phyloP scores from a whole-genome alignment of 2,888 invertebrate genomes.

The Lasioglossum pauxillum region DNA sequence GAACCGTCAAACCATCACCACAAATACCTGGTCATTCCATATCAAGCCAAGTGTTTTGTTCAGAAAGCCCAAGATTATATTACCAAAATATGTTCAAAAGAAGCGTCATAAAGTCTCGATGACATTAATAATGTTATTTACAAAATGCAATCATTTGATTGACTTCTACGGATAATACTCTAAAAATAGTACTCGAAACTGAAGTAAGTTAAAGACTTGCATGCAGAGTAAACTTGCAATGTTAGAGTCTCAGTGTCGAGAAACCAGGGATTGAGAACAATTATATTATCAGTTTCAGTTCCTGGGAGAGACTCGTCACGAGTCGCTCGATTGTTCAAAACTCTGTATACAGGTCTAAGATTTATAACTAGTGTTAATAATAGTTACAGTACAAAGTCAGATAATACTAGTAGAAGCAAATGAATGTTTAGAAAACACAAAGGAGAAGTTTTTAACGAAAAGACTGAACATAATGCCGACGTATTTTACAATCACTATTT shows the following conservation, averaged over 20 bases:
- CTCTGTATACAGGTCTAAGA: conserved; percentile 12
- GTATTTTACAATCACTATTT: conserved; percentile 26
- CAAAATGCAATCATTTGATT: conserved; percentile 25
- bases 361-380: conserved; percentile 10
- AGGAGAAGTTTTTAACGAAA: conserved; percentile 17
- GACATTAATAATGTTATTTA: conserved; percentile 34
- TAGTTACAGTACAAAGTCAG: not conserved
- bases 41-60: conserved; percentile 73
- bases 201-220: conserved; percentile 21
- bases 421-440: conserved; percentile 27
- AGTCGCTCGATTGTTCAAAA: not conserved
- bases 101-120: conserved; percentile 37
- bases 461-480: conserved; percentile 8
- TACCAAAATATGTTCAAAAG: conserved; percentile 26
- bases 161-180: conserved; percentile 36
- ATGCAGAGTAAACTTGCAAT: conserved; percentile 12
- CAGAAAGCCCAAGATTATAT: conserved; percentile 48
- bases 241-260: not conserved
- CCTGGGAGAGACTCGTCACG: not conserved
- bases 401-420: conserved; percentile 30
- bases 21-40: conserved; percentile 79
- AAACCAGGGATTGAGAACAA: too few relatives aligned
- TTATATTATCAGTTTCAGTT: not conserved
- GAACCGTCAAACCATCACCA: conserved; percentile 83
- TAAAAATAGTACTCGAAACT: conserved; percentile 19